phyloP scores from a whole-genome alignment of 1,140 invertebrate species.

The Drosophila rhopaloa region DNA sequence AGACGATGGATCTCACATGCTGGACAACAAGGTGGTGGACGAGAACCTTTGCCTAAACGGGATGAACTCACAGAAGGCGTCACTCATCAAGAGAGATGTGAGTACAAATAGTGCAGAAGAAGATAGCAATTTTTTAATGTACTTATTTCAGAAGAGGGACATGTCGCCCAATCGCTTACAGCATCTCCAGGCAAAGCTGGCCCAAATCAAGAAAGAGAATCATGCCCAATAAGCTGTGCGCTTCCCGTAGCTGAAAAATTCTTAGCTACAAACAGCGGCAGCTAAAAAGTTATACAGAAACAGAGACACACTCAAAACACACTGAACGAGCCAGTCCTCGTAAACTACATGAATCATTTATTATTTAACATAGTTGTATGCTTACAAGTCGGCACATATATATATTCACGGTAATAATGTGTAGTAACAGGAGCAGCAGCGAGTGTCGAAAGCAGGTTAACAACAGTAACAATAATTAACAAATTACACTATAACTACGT shows the following conservation, averaged over 20 bases:
- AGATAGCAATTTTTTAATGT: not conserved
- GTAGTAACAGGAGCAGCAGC: slow-evolving; percentile 56
- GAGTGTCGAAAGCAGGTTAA: slow-evolving; percentile 62
- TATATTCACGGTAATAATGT: slow-evolving; percentile 64
- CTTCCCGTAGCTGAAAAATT: slow-evolving; percentile 19
- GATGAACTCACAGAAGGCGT: slow-evolving; percentile 77
- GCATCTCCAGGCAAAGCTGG: slow-evolving; percentile 80
- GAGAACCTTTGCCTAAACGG: slow-evolving; percentile 81
- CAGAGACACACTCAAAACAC: slow-evolving; percentile 13
- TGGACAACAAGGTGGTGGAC: slow-evolving; percentile 82
- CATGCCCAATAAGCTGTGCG: slow-evolving; percentile 67
- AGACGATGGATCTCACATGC: slow-evolving; percentile 63
- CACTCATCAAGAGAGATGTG: slow-evolving; percentile 74
- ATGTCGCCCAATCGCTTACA: slow-evolving; percentile 81
- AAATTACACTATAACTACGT: slow-evolving; percentile 57
- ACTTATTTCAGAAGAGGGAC: slow-evolving; percentile 68
- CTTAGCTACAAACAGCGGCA: slow-evolving; percentile 19
- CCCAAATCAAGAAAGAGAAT: slow-evolving; percentile 80
- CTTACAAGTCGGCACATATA: slow-evolving; percentile 59
- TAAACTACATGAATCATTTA: slow-evolving; percentile 60
- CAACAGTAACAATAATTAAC: slow-evolving; percentile 77
- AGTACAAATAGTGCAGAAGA: slow-evolving; percentile 3
- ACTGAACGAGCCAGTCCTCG: slow-evolving; percentile 19
- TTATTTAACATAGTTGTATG: slow-evolving; percentile 74
- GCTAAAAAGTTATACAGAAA: not conserved